Percentiles rank a stretch among this genome's conserved stretches.
phyloP scores from a whole-genome alignment of 2,113 vertebrate species.

The Tor tambroides region DNA sequence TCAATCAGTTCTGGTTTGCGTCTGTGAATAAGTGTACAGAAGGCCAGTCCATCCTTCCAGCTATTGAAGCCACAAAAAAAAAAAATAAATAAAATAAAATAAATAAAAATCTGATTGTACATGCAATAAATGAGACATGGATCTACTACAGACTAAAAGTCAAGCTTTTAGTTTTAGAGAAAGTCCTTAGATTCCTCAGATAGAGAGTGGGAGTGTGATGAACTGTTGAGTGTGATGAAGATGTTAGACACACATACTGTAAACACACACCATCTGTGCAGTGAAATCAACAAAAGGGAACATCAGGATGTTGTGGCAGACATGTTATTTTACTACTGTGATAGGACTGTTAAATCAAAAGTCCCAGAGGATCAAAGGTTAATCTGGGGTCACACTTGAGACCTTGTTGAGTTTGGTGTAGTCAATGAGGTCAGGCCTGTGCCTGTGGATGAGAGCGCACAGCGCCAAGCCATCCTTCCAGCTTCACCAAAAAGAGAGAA shows the following conservation, averaged over 20 bases:
- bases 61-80: conserved; percentile 74
- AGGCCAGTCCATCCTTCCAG: conserved; percentile 91
- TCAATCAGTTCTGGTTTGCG: conserved; percentile 98
- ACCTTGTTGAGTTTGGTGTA: conserved; percentile 99
- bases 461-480: conserved; percentile 99
- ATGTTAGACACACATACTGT: not conserved
- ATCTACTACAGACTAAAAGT: not conserved
- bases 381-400: conserved; percentile 70
- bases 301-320: not conserved
- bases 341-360: conserved; percentile 18
- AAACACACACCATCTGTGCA: not conserved
- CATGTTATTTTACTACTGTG: not conserved
- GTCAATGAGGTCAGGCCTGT: conserved; percentile 99
- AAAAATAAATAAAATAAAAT: not conserved
- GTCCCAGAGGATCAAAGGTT: conserved; percentile 23
- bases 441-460: conserved; percentile 99
- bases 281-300: not conserved
- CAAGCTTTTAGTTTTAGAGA: not conserved
- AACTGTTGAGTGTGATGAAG: not conserved
- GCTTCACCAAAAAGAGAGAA: conserved; percentile 82
- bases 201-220: not conserved
- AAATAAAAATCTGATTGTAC: not conserved
- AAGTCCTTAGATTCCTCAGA: not conserved
- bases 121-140: not conserved
- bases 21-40: conserved; percentile 98